These are phyloP conservation scores for Thalassoma bifasciatum DNA, from an alignment of 2,113 vertebrate genomes.

Conservation along the genomic window DNA sequence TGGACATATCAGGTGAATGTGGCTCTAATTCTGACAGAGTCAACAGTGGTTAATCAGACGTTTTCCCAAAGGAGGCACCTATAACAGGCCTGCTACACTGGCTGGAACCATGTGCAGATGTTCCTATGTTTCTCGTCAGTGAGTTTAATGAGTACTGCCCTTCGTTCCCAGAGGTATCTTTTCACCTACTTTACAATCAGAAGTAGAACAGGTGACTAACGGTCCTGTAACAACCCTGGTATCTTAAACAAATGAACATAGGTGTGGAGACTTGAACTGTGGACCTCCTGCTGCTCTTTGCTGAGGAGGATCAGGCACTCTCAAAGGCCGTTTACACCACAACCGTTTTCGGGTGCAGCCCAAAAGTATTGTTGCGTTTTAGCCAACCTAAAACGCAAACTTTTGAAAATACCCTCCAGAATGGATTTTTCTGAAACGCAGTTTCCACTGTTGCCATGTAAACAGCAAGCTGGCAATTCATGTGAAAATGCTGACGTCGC, in stretches of 20 bases:
- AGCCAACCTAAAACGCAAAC: too few species aligned
- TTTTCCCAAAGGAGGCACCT: constrained; percentile 14
- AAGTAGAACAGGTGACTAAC: constrained; percentile 51
- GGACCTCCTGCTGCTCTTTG: constrained; percentile 33
- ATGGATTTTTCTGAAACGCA: too few species aligned
- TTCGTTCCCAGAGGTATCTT: constrained; percentile 26
- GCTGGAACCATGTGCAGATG: background rate
- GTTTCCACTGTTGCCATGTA: too few species aligned
- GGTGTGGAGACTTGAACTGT: constrained; percentile 56
- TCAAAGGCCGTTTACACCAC: too few species aligned
- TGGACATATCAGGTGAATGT: too few species aligned
- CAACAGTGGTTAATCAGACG: background rate
- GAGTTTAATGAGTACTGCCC: background rate
- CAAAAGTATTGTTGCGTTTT: too few species aligned
- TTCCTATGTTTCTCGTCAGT: background rate
- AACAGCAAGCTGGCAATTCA: too few species aligned
- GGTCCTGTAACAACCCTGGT: constrained; percentile 35
- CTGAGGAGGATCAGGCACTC: background rate
- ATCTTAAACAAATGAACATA: constrained; percentile 65
- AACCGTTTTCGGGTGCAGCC: too few species aligned
- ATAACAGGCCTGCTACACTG: background rate
- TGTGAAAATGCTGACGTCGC: too few species aligned
- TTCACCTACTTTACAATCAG: constrained; percentile 51
- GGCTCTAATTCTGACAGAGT: constrained; percentile 5
- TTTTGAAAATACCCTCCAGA: too few species aligned